These are phyloP conservation scores for Burhinus oedicnemus DNA, from an alignment of 2,113 vertebrate genomes.

Conservation along the genomic window DNA sequence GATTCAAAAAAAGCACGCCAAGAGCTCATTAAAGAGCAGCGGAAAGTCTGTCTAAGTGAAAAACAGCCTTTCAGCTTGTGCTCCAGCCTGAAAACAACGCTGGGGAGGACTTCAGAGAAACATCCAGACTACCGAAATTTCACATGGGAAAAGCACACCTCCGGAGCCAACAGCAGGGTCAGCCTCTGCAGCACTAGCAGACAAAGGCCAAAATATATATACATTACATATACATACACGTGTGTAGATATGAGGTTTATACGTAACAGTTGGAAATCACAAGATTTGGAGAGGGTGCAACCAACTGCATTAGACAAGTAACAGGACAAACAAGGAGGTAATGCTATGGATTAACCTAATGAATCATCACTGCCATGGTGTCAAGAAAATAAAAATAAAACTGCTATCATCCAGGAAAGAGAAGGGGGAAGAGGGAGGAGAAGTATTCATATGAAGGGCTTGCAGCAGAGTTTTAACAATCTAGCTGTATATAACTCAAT, in stretches of 20 bases:
- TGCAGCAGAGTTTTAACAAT: neutral
- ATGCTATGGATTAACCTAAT: accelerated
- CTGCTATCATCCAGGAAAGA: neutral
- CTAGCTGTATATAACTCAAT: accelerated
- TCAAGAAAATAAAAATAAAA: neutral
- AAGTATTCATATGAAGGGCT: accelerated
- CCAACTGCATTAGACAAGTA: neutral
- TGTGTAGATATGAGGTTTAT: neutral
- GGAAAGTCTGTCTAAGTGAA: neutral
- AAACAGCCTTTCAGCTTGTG: neutral
- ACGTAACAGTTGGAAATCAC: neutral
- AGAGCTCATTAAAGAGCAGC: conserved; percentile 2
- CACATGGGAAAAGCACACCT: neutral
- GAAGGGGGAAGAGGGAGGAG: neutral
- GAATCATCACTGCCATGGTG: neutral
- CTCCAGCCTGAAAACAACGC: neutral
- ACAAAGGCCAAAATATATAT: neutral
- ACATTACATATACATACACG: accelerated
- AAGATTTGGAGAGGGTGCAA: neutral
- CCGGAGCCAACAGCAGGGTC: neutral
- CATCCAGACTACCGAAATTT: neutral
- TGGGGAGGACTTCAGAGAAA: neutral
- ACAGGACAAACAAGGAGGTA: neutral
- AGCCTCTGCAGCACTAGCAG: neutral
- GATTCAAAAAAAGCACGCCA: neutral